Percentiles rank a stretch among this genome's conserved stretches.
Evolutionary conservation across 2,113 vertebrate genomes (phyloP).

Genomic region (Chelonoidis abingdonii): DNA sequence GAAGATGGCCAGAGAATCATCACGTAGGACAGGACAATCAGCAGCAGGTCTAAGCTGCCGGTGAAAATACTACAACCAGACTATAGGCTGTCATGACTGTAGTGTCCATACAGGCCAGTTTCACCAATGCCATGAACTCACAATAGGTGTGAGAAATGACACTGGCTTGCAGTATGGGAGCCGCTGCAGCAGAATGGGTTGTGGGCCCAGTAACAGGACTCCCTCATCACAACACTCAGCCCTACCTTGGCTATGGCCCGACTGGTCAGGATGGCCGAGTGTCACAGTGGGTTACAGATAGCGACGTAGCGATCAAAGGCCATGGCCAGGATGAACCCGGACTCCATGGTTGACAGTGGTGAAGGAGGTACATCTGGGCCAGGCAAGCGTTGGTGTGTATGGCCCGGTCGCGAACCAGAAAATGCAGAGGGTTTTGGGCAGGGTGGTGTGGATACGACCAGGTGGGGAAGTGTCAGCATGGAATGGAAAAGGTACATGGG

Average conservation of each 20-base stretch:
- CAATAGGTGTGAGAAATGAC: slow-evolving; percentile 38
- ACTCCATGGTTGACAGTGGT: slow-evolving; percentile 68
- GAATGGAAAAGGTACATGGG: slow-evolving; percentile 77
- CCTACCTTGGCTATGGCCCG: slow-evolving; percentile 38
- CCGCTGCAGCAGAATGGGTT: slow-evolving; percentile 53
- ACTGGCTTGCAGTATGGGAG: slow-evolving; percentile 40
- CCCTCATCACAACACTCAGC: not conserved
- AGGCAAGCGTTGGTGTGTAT: slow-evolving; percentile 69
- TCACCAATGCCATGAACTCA: slow-evolving; percentile 65
- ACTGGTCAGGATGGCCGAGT: slow-evolving; percentile 31
- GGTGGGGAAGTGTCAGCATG: slow-evolving; percentile 46
- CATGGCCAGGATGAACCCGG: slow-evolving; percentile 33
- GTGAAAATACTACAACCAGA: slow-evolving; percentile 50
- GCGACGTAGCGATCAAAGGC: slow-evolving; percentile 70
- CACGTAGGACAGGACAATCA: slow-evolving; percentile 56
- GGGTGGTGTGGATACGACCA: slow-evolving; percentile 13
- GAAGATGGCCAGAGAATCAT: slow-evolving; percentile 55
- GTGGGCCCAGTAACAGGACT: slow-evolving; percentile 42
- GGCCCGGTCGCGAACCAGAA: slow-evolving; percentile 52
- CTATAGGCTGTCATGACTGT: slow-evolving; percentile 55
- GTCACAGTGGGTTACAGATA: slow-evolving; percentile 67
- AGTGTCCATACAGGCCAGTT: slow-evolving; percentile 35
- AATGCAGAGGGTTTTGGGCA: slow-evolving; percentile 69
- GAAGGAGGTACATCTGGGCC: slow-evolving; percentile 73
- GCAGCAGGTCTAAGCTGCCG: slow-evolving; percentile 48